Conservation (phyloP, 2,888 invertebrate species). For the Catocala sponsa region DNA sequence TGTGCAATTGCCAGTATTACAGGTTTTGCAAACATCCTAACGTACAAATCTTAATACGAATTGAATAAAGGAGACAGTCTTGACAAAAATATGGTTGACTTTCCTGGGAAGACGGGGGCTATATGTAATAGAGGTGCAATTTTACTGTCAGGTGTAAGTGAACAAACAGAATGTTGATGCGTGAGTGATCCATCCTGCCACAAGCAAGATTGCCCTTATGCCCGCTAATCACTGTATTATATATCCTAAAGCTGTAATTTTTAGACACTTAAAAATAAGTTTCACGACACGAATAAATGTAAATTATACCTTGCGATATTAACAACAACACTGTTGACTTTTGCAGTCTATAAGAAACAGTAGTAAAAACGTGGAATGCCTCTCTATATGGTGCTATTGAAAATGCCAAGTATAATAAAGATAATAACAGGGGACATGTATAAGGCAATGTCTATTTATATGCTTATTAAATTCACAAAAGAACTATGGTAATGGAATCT, state of each 20-base stretch:
- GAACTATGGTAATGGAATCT: constrained; percentile 36
- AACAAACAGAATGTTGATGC: constrained; percentile 46
- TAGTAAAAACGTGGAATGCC: constrained; percentile 50
- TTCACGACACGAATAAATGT: constrained; percentile 44
- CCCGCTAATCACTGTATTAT: constrained; percentile 40
- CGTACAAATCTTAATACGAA: constrained; percentile 1
- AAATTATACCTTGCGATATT: constrained; percentile 57
- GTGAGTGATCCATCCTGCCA: constrained; percentile 57
- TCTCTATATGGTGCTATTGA: constrained; percentile 50
- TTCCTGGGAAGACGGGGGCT: constrained; percentile 7
- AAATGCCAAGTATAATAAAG: constrained; percentile 48
- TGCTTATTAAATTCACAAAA: constrained; percentile 49
- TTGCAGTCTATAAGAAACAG: constrained; percentile 49
- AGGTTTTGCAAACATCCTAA: constrained; percentile 6
- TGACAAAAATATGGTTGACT: constrained; percentile 5
- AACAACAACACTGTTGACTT: constrained; percentile 37
- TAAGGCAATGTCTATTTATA: constrained; percentile 56
- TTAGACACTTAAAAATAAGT: constrained; percentile 43
- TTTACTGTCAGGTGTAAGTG: constrained; percentile 58
- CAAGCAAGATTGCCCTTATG: constrained; percentile 44
- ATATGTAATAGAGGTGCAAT: constrained; percentile 46
- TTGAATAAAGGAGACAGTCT: constrained; percentile 1
- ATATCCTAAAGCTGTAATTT: constrained; percentile 52
- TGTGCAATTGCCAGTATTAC: constrained; percentile 1
- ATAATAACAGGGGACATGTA: constrained; percentile 55